Evolutionary conservation across 2,113 vertebrate species (phyloP).

Genomic region (Sinocyclocheilus maitianheensis): DNA sequence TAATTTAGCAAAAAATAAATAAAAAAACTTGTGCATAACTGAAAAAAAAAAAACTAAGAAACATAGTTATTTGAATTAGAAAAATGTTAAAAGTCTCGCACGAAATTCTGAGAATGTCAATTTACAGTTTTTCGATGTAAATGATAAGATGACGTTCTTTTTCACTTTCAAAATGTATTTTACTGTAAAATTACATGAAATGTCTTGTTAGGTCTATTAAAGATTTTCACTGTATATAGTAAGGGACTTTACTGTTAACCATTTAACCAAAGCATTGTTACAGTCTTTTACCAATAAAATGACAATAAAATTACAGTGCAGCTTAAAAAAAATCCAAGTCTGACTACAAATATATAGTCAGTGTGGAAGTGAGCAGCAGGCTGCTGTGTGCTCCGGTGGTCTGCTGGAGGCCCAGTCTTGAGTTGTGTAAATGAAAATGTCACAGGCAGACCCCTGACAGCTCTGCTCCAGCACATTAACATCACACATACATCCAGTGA

Average conservation of each 20-base stretch:
- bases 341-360: not conserved
- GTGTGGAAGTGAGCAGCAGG: not conserved
- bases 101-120: no score
- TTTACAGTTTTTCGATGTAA: no score
- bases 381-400: not conserved
- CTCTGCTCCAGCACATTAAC: constrained; percentile 1
- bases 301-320: not conserved
- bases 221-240: no score
- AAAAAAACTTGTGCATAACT: not conserved
- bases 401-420: not conserved
- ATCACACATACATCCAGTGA: not conserved
- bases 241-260: not conserved
- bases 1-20: no score
- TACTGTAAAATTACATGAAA: not conserved
- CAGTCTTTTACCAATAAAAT: not conserved
- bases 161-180: not conserved
- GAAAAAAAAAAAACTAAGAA: no score
- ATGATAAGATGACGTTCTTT: no score
- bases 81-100: not conserved
- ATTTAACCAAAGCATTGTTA: not conserved
- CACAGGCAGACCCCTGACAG: constrained; percentile 19
- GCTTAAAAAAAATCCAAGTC: no score
- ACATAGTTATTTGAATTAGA: not conserved
- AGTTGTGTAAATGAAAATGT: constrained; percentile 18
- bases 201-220: not conserved